Percentiles rank a stretch among this genome's conserved stretches.
Evolutionary conservation across 2,797 vertebrate species (phyloP).

Genomic region (Sarcoramphus papa): DNA sequence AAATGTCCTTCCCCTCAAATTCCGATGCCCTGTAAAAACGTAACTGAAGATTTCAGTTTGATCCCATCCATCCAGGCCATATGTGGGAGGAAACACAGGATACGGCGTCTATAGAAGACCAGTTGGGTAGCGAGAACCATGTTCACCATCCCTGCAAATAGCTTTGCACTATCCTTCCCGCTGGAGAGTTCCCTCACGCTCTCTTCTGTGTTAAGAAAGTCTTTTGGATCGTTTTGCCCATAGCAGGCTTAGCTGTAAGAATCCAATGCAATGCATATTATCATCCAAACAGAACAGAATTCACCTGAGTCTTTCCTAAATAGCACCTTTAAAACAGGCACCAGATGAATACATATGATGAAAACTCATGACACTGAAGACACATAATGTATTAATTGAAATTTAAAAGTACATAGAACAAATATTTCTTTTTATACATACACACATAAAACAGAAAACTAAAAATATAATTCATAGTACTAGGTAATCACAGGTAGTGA

Average conservation of each 20-base stretch:
- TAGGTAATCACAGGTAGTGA: background rate
- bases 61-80: background rate
- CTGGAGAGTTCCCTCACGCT: background rate
- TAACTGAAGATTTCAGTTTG: background rate
- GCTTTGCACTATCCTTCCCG: background rate
- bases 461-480: background rate
- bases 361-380: constrained; percentile 17
- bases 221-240: constrained; percentile 20
- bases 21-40: background rate
- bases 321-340: constrained; percentile 45
- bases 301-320: constrained; percentile 16
- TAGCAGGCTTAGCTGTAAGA: constrained; percentile 1
- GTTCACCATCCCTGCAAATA: background rate
- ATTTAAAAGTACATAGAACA: background rate
- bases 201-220: constrained; percentile 36
- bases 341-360: background rate
- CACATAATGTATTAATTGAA: background rate
- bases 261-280: constrained; percentile 9
- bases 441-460: background rate
- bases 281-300: background rate
- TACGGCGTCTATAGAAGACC: background rate
- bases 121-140: background rate
- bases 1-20: background rate
- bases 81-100: background rate
- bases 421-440: background rate